Conservation (phyloP, 2,113 vertebrate species). For the Potamarius usumacintae region DNA sequence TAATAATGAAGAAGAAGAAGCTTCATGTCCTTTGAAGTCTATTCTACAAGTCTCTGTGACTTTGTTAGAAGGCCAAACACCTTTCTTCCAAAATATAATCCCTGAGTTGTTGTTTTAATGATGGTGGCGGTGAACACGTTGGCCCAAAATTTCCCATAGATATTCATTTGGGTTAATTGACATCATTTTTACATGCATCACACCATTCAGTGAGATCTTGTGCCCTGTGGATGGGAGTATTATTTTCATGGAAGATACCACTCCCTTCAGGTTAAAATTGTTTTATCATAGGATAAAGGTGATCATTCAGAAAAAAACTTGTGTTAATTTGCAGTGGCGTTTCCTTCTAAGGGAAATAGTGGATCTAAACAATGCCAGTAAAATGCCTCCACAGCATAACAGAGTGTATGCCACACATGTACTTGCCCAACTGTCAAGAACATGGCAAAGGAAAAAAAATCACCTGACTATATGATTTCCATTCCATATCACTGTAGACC, state of each 20-base stretch:
- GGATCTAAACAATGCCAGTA: neutral
- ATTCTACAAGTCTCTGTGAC: neutral
- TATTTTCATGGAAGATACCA: neutral
- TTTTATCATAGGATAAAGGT: neutral
- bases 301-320: neutral
- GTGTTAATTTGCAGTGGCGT: neutral
- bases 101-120: neutral
- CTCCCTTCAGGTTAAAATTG: neutral
- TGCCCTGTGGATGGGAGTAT: neutral
- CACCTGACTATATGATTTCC: neutral
- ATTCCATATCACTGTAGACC: neutral
- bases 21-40: too few relatives aligned
- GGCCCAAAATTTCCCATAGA: neutral
- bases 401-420: too few relatives aligned
- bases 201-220: neutral
- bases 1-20: too few relatives aligned
- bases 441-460: neutral
- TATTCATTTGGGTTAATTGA: neutral
- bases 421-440: neutral
- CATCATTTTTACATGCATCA: neutral
- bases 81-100: neutral
- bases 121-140: neutral
- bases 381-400: neutral
- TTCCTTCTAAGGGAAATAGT: neutral
- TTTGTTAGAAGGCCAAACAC: neutral